Evolutionary conservation across 2,888 invertebrate genomes (phyloP), one percentile per base, ranked within the genome.

Genomic region (Lasioglossum figueresi): DNA sequence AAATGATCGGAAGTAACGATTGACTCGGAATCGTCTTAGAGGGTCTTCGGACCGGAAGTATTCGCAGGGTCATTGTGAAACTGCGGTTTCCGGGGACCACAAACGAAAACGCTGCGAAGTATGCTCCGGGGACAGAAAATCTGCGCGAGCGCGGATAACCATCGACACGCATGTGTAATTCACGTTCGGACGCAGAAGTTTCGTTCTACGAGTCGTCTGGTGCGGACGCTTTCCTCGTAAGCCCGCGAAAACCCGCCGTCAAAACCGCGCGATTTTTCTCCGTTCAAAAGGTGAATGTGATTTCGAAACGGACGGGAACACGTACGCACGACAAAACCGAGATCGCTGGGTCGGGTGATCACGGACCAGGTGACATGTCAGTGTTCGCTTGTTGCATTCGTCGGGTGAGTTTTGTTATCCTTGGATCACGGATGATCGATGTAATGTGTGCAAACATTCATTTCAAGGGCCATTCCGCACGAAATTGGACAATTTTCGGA

Each of bases 301-400:
- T 68, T 76, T 19, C 43, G 16, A 4, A 23, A 63, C 43, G 16
- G 34, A 23, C 19, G 34, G 23, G 3, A 31, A 68, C 31, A 66
- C 34, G 37, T 72, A 63, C 63, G 76, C 23, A 10, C 37, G 16
- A 19, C 40, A 40, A 1, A 27, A 34, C 72, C 66, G 34, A 37
- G 31, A 74, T 59, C 34, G 56, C 52, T 56, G 19, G 12, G 34
- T 48, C 40, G 71, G 59, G 23, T 48, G 66, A 66, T 19, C 66
- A 34, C 66, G 23, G n/a, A 52, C 43, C 77, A 23, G 70, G 40
- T 63, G 79, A 74, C 59, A 91, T 93, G 93, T 93, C 93, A 48
- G 68, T 94, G 73, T 94, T 94, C 87, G 90, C 93, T 79, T 94
- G 94, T 92, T 94, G 94, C 89, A 90, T 94, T 81, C 94, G 94